Conservation (phyloP, 2,113 vertebrate genomes). For the Centropus unirufus region DNA sequence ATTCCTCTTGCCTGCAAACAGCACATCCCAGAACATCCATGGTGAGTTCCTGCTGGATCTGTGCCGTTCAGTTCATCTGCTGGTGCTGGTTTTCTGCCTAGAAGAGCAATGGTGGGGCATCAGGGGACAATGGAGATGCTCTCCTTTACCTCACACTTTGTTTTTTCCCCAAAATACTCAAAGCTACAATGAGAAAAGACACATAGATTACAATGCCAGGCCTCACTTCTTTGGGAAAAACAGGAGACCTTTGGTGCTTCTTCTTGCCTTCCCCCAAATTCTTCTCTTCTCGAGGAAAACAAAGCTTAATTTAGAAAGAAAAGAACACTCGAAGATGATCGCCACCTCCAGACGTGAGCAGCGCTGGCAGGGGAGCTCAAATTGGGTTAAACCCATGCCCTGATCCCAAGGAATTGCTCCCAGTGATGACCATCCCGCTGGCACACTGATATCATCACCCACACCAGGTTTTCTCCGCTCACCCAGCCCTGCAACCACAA, state of each 20-base stretch:
- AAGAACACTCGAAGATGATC: background rate
- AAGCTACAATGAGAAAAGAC: background rate
- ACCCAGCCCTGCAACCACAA: background rate
- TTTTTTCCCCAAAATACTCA: background rate
- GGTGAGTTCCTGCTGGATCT: background rate
- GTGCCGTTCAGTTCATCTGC: background rate
- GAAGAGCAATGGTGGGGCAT: background rate
- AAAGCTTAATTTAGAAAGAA: background rate
- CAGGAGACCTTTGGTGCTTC: background rate
- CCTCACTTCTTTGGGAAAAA: background rate
- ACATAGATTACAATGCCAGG: accelerated
- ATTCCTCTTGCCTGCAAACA: background rate
- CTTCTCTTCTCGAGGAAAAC: background rate
- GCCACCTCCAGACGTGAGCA: accelerated
- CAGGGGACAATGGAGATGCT: background rate
- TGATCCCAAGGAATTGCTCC: accelerated
- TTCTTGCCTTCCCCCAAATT: background rate
- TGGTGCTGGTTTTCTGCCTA: background rate
- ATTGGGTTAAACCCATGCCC: accelerated
- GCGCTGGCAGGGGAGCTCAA: accelerated
- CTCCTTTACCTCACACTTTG: background rate
- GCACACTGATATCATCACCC: accelerated
- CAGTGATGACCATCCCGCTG: accelerated
- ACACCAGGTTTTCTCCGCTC: accelerated
- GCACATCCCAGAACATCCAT: accelerated